phyloP scores from a whole-genome alignment of 2,888 invertebrate genomes.

The Diarsia mendica region DNA sequence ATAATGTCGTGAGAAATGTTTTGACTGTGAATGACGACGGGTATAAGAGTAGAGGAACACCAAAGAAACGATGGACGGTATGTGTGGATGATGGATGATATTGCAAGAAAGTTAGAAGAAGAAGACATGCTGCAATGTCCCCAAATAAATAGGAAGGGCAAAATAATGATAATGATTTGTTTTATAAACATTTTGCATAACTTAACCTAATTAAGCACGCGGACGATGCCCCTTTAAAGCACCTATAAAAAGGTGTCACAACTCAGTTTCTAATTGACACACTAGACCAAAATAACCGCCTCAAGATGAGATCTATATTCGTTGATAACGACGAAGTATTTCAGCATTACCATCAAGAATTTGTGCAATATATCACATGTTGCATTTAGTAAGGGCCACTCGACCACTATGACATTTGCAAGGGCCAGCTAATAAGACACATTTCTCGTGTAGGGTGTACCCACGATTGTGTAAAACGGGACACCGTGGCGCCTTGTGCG shows the following conservation, averaged over 20 bases:
- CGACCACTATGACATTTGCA: slow-evolving; percentile 77
- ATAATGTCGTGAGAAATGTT: no score
- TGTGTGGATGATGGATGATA: no score
- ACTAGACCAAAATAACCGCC: slow-evolving; percentile 24
- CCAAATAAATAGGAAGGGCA: no score
- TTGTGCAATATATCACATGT: slow-evolving; percentile 67
- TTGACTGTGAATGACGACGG: no score
- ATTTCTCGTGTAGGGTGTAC: slow-evolving; percentile 79
- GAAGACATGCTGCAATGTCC: no score
- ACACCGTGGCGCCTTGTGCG: slow-evolving; percentile 78
- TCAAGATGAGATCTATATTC: slow-evolving; percentile 32
- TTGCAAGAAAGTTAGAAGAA: no score
- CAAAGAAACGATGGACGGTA: no score
- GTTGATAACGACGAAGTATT: slow-evolving; percentile 48
- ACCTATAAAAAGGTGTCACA: background rate
- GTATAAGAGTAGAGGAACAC: no score
- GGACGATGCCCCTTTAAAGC: background rate
- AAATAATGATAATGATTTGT: no score
- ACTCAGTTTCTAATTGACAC: slow-evolving; percentile 34
- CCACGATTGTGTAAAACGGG: slow-evolving; percentile 78
- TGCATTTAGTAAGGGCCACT: slow-evolving; percentile 64
- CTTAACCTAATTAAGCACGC: background rate
- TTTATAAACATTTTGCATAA: background rate
- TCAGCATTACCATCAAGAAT: slow-evolving; percentile 57
- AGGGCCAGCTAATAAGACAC: slow-evolving; percentile 83